Base-by-base conservation (phyloP, 2,113 vertebrate genomes). In the Trichechus manatus region DNA sequence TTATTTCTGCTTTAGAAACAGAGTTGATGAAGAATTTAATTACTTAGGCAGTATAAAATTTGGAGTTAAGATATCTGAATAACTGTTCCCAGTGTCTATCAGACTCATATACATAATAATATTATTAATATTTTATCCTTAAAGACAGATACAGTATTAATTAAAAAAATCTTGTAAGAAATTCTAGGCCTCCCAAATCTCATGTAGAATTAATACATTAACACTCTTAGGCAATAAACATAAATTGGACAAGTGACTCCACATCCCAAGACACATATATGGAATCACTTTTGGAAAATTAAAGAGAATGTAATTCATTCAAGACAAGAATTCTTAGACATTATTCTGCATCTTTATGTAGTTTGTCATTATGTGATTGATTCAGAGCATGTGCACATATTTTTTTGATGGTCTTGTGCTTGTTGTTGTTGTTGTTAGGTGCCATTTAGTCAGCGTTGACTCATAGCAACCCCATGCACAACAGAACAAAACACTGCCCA, bases 101-200 rank as follows among this genome's bases (percentile, higher is more conserved):
- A 85, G 33, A 66, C n/a, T 80, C 5, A 59, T 39, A 9, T n/a
- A 15, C 77, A 25, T n/a, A 86, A 88, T 81, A 64, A 64, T 78
- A 85, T 90, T 56, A 91, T 89, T 95, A 94, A 95, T 92, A 96
- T 53, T 91, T 86, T 74, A 89, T 96, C 50, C 85, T 44, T 96
- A 91, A 96, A 80, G 25, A 96, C 92, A 97, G 17, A 86, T 63
- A 44, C 31, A 63, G 42, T 94, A 93, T 96, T 96, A 98, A 95
- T 96, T 96, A 91, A 97, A 93, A 15, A 84, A 33, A 84, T 96
- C 31, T 92, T 27, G 36, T 42, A 53, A 83, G 74, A 96, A 92
- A 36, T 94, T n/a, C 23, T 31, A 93, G 81, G 66, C 44, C 31
- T 94, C 53, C 81, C 33, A 92, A 94, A 72, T 94, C 22, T 15